Conservation (phyloP, 2,797 vertebrate genomes). For the Molossus molossus region DNA sequence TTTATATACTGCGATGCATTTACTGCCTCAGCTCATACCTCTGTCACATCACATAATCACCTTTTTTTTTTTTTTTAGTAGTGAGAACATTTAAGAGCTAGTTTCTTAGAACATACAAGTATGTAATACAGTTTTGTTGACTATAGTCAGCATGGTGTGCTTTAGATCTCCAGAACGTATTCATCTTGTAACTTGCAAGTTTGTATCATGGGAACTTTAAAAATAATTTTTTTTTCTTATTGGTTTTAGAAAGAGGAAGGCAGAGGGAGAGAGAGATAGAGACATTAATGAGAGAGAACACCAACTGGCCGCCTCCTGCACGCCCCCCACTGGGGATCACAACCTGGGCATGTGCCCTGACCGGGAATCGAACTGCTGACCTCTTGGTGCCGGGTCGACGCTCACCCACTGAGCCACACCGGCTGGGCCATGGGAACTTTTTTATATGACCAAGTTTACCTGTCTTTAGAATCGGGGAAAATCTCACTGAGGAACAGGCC, state of each 20-base stretch:
- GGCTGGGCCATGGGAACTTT: background rate
- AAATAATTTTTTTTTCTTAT: no score
- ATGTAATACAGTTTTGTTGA: background rate
- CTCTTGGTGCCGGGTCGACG: no score
- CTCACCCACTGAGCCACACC: no score
- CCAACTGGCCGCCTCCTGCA: no score
- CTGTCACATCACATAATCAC: background rate
- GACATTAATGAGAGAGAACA: no score
- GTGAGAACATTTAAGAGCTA: background rate
- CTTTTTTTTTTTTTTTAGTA: background rate
- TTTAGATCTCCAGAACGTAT: background rate
- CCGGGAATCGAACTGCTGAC: no score
- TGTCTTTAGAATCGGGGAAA: background rate
- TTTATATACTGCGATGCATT: background rate
- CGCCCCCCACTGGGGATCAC: no score
- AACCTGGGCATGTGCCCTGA: no score
- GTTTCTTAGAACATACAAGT: background rate
- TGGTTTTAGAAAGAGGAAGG: no score
- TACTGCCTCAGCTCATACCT: background rate
- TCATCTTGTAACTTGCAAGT: background rate
- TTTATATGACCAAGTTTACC: background rate
- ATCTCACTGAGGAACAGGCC: background rate
- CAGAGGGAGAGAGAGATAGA: no score
- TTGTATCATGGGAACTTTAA: background rate
- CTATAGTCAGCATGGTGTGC: background rate